A percentile compares a stretch with the other conserved stretches of the same genome.
Evolutionary conservation across 2,888 invertebrate species (phyloP).

Genomic region (Catocala sponsa): DNA sequence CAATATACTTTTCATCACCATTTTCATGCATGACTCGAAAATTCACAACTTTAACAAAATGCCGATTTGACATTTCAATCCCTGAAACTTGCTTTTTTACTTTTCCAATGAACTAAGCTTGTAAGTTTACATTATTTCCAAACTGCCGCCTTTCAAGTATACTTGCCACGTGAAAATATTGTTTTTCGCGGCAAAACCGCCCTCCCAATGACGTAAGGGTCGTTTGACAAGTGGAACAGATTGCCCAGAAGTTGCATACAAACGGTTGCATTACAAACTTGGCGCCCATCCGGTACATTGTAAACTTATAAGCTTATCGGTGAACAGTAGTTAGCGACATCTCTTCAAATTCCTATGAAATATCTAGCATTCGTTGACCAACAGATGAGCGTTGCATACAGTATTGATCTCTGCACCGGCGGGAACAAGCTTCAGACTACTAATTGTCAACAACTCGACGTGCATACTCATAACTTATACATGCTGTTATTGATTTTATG

Average conservation of each 20-base stretch:
- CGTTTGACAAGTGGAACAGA: slow-evolving; percentile 6
- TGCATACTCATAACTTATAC: slow-evolving; percentile 44
- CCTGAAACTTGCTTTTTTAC: not conserved
- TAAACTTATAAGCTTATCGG: slow-evolving; percentile 38
- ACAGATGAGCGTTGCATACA: slow-evolving; percentile 25
- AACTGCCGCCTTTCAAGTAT: not conserved
- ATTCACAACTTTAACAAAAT: slow-evolving; percentile 39
- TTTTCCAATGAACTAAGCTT: slow-evolving; percentile 4
- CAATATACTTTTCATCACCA: slow-evolving; percentile 37
- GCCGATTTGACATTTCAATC: not conserved
- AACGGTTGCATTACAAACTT: slow-evolving; percentile 19
- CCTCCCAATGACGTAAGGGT: slow-evolving; percentile 2
- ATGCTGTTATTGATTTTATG: slow-evolving; percentile 50
- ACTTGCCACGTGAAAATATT: not conserved
- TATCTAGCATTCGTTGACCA: slow-evolving; percentile 28
- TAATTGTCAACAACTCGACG: slow-evolving; percentile 10
- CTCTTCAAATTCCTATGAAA: slow-evolving; percentile 50
- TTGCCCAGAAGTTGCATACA: slow-evolving; percentile 14
- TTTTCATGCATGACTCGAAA: slow-evolving; percentile 45
- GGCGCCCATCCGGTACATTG: slow-evolving; percentile 27
- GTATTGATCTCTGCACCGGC: slow-evolving; percentile 26
- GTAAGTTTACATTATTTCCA: slow-evolving; percentile 9
- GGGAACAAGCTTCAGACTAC: slow-evolving; percentile 30
- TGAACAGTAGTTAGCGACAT: slow-evolving; percentile 46
- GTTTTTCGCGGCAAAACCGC: slow-evolving; percentile 6